phyloP scores from a whole-genome alignment of 2,888 invertebrate genomes.

The Malthinus seriepunctatus region DNA sequence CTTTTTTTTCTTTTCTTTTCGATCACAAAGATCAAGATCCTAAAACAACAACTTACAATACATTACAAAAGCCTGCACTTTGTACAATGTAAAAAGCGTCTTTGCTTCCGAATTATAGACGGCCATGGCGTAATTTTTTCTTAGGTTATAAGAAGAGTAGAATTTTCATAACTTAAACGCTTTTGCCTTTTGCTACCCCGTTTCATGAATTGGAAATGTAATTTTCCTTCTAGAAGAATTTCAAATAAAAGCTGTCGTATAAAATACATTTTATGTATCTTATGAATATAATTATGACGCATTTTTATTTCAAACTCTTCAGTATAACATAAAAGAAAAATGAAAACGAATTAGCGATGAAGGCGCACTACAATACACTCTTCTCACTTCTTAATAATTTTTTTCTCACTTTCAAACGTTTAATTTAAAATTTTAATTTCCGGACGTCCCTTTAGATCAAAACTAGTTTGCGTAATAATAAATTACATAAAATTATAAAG shows the following conservation, averaged over 20 bases:
- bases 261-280: slow-evolving; percentile 46
- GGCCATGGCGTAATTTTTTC: slow-evolving; percentile 35
- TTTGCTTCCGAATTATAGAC: slow-evolving; percentile 24
- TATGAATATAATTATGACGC: slow-evolving; percentile 48
- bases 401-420: too few relatives aligned
- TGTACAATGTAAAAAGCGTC: neutral
- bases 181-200: slow-evolving; percentile 33
- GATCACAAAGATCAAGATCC: neutral
- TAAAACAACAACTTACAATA: slow-evolving; percentile 4
- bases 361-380: slow-evolving; percentile 4
- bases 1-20: neutral
- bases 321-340: slow-evolving; percentile 24
- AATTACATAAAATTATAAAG: too few relatives aligned
- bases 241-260: slow-evolving; percentile 45
- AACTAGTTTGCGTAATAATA: too few relatives aligned
- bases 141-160: slow-evolving; percentile 29
- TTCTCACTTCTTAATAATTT: too few relatives aligned
- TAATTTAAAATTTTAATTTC: too few relatives aligned
- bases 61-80: slow-evolving; percentile 4
- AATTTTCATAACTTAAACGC: slow-evolving; percentile 32
- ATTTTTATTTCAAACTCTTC: slow-evolving; percentile 37
- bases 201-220: slow-evolving; percentile 55
- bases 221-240: slow-evolving; percentile 48
- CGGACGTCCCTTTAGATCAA: too few relatives aligned
- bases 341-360: slow-evolving; percentile 31